Evolutionary conservation across 2,888 invertebrate species (phyloP).

Genomic region (Cancer borealis): DNA sequence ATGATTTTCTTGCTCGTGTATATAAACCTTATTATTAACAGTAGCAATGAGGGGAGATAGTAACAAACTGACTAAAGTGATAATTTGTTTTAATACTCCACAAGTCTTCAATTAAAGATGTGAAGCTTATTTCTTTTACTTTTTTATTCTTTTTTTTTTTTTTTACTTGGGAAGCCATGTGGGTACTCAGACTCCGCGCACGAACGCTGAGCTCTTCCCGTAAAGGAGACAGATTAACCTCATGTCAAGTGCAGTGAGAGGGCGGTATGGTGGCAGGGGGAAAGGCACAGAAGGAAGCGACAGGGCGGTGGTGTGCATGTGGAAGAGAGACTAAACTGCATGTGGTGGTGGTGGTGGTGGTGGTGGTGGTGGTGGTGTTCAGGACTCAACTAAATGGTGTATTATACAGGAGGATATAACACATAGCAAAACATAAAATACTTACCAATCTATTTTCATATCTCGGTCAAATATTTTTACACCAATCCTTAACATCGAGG

Average conservation of each 20-base stretch:
- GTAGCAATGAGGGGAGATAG: background rate
- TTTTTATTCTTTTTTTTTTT: background rate
- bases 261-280: background rate
- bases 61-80: background rate
- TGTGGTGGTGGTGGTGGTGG: too few species aligned
- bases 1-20: background rate
- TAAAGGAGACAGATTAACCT: background rate
- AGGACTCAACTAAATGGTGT: too few species aligned
- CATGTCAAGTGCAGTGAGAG: background rate
- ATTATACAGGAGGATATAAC: background rate
- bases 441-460: too few species aligned
- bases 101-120: background rate
- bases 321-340: background rate
- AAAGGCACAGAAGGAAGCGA: background rate
- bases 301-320: background rate
- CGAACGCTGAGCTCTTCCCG: background rate
- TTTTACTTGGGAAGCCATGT: background rate
- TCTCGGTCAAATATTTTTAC: too few species aligned
- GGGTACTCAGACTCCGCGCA: background rate
- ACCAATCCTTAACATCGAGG: too few species aligned
- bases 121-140: background rate
- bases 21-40: background rate
- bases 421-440: background rate
- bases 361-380: too few species aligned
- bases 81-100: background rate